These are phyloP conservation scores for Oncorhynchus gorbuscha DNA, from an alignment of 2,113 vertebrate species.

Conservation along the genomic window DNA sequence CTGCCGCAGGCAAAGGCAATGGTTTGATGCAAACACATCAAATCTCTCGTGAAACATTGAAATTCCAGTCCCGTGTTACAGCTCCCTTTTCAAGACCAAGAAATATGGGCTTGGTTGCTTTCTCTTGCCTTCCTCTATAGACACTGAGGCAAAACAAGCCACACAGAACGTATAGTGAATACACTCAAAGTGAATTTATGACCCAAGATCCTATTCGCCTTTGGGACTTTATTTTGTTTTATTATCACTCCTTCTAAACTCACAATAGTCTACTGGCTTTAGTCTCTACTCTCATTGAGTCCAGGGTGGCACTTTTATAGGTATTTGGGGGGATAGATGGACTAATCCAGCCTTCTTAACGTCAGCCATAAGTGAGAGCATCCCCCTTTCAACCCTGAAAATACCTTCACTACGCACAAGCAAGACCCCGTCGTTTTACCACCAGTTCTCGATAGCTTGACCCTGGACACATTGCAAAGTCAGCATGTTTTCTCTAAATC, in stretches of 20 bases:
- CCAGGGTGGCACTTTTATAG: constrained; percentile 68
- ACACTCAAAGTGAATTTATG: constrained; percentile 33
- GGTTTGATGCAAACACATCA: constrained; percentile 10
- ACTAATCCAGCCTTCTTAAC: constrained; percentile 44
- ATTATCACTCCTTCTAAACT: no score
- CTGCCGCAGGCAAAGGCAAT: background rate
- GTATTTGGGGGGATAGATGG: constrained; percentile 30
- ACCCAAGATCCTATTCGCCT: constrained; percentile 34
- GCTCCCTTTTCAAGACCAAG: constrained; percentile 6
- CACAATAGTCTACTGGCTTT: no score
- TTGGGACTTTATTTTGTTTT: constrained; percentile 13
- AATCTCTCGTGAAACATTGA: background rate
- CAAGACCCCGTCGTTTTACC: background rate
- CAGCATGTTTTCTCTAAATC: constrained; percentile 22
- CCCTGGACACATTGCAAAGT: background rate
- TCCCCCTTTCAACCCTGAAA: background rate
- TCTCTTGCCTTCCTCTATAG: constrained; percentile 12
- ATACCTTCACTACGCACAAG: background rate
- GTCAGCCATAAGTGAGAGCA: constrained; percentile 29
- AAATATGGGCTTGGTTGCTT: constrained; percentile 30
- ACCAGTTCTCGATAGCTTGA: background rate
- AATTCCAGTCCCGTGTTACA: constrained; percentile 23
- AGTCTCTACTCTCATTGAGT: constrained; percentile 42
- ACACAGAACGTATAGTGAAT: constrained; percentile 8
- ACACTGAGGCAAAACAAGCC: constrained; percentile 8